A percentile compares a stretch with the other conserved stretches of the same genome.
Evolutionary conservation across 2,888 invertebrate genomes (phyloP).

Genomic region (Lithophane semibrunnea): DNA sequence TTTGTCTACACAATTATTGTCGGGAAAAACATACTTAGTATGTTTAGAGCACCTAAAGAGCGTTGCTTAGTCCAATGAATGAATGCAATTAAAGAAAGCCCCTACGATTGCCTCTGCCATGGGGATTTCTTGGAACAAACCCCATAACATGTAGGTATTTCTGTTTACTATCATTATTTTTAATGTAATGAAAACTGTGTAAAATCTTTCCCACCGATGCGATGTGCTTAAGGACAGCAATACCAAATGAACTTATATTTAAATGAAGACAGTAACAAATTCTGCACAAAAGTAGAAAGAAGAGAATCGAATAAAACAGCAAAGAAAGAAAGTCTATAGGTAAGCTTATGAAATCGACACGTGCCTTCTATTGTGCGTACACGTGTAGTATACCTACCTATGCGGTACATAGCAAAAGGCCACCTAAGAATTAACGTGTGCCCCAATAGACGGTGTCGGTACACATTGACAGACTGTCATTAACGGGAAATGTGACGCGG

Average conservation of each 20-base stretch:
- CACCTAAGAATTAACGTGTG: slow-evolving; percentile 44
- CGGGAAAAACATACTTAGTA: neutral
- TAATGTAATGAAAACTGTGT: neutral
- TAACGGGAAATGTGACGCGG: slow-evolving; percentile 28
- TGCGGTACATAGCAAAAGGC: neutral
- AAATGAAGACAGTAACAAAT: neutral
- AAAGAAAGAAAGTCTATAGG: neutral
- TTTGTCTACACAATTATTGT: neutral
- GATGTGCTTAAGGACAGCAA: neutral
- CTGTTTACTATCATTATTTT: neutral
- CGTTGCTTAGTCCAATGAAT: too few species aligned
- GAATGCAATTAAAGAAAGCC: neutral
- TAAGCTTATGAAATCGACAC: slow-evolving; percentile 5
- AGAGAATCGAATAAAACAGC: neutral
- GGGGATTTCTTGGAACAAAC: neutral
- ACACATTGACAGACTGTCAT: slow-evolving; percentile 39
- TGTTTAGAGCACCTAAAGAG: too few species aligned
- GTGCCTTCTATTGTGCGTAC: neutral
- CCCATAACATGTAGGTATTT: neutral
- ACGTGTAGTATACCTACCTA: slow-evolving; percentile 1
- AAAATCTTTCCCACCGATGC: neutral
- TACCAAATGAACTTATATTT: too few species aligned
- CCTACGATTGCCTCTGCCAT: neutral
- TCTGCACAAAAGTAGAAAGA: neutral
- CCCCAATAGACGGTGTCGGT: slow-evolving; percentile 41